These are phyloP conservation scores for Leucoma salicis DNA, from an alignment of 2,888 invertebrate species.

Conservation along the genomic window DNA sequence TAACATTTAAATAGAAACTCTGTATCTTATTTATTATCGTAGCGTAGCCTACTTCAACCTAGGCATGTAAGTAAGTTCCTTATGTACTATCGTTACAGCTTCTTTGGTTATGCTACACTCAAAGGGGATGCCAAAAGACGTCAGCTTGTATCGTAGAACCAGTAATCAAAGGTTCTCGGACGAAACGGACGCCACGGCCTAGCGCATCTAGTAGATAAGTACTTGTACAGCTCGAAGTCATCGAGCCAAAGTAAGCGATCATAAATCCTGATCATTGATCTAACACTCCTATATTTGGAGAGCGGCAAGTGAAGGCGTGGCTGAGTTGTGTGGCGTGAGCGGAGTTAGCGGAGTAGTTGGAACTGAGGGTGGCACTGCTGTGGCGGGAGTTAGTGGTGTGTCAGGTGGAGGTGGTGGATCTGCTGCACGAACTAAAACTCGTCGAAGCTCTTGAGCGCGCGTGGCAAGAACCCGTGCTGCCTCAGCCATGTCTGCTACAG, in stretches of 20 bases:
- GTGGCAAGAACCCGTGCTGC: conserved; percentile 93
- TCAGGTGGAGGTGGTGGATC: conserved; percentile 59
- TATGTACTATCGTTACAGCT: conserved; percentile 38
- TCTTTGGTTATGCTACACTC: conserved; percentile 62
- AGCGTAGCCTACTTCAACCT: conserved; percentile 43
- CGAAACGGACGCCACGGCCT: conserved; percentile 29
- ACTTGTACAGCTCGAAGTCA: conserved; percentile 20
- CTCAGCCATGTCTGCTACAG: conserved; percentile 97
- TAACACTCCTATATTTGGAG: conserved; percentile 55
- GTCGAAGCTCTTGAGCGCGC: conserved; percentile 90
- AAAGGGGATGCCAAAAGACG: conserved; percentile 27
- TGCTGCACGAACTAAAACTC: conserved; percentile 87
- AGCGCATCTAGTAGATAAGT: conserved; percentile 47
- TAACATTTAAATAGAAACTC: conserved; percentile 66
- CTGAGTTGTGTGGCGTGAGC: conserved; percentile 55
- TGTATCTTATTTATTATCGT: conserved; percentile 43
- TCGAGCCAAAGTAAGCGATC: conserved; percentile 15
- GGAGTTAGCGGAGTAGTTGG: conserved; percentile 64
- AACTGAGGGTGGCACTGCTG: conserved; percentile 57
- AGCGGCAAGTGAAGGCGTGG: conserved; percentile 55
- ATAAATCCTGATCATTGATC: conserved; percentile 11
- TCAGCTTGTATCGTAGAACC: conserved; percentile 15
- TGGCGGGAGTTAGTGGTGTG: conserved; percentile 55
- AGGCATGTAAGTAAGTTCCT: conserved; percentile 13
- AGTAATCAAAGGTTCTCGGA: conserved; percentile 1